Evolutionary conservation across 1,140 invertebrate genomes (phyloP).

Genomic region (Caerostris extrusa): DNA sequence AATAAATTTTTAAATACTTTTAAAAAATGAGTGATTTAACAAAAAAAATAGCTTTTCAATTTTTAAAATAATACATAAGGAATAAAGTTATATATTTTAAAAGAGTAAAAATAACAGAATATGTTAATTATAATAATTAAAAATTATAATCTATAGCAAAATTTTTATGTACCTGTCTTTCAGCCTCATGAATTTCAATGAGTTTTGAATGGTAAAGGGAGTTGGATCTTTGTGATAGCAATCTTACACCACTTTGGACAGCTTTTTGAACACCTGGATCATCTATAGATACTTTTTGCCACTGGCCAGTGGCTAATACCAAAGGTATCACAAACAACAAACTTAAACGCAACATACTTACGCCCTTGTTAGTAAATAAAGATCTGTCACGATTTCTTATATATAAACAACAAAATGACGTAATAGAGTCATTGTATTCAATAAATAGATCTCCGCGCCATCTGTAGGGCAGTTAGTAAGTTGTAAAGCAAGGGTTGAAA

Average conservation of each 20-base stretch:
- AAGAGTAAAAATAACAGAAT: neutral
- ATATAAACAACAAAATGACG: constrained; percentile 21
- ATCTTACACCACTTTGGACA: constrained; percentile 81
- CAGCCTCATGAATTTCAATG: constrained; percentile 81
- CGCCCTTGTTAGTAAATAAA: neutral
- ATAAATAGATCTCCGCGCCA: neutral
- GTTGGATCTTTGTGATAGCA: constrained; percentile 81
- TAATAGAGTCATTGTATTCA: neutral
- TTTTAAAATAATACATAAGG: neutral
- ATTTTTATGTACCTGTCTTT: constrained; percentile 79
- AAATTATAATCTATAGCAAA: neutral
- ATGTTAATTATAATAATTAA: neutral
- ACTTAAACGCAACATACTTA: constrained; percentile 23
- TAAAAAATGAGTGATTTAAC: too few relatives aligned
- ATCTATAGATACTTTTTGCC: constrained; percentile 79
- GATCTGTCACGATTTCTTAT: constrained; percentile 1
- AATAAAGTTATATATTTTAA: neutral
- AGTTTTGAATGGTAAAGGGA: constrained; percentile 81
- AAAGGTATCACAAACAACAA: constrained; percentile 17
- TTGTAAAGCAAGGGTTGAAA: neutral
- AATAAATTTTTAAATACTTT: too few relatives aligned
- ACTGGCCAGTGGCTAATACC: constrained; percentile 73
- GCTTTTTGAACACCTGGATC: constrained; percentile 80
- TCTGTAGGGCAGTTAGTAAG: neutral
- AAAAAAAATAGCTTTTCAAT: neutral